Percentiles rank a stretch among this genome's conserved stretches.
Evolutionary conservation across 2,113 vertebrate genomes (phyloP).

Genomic region (Calidris pygmaea): DNA sequence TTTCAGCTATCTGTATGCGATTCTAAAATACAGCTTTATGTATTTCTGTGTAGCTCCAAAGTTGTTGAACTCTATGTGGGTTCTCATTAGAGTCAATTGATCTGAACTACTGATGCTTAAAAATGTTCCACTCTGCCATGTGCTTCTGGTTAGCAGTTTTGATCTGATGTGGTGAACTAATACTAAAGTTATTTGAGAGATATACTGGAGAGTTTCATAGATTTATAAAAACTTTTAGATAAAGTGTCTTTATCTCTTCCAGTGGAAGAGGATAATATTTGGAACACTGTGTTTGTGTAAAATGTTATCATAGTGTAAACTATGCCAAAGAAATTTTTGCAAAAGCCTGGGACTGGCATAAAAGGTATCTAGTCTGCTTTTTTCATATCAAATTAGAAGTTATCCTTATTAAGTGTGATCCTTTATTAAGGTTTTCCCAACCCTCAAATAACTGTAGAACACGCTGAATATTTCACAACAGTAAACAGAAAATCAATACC

Average conservation of each 20-base stretch:
- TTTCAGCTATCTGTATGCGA: neutral
- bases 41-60: neutral
- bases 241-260: neutral
- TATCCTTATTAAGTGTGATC: neutral
- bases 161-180: neutral
- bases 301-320: neutral
- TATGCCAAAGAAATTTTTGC: neutral
- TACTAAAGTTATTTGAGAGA: neutral
- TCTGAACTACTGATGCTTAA: neutral
- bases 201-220: neutral
- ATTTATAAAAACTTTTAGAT: neutral
- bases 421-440: neutral
- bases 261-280: neutral
- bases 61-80: fast-evolving
- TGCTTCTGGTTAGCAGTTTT: neutral
- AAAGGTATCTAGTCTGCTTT: neutral
- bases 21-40: neutral
- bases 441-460: neutral
- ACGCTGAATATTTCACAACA: neutral
- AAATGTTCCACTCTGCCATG: neutral
- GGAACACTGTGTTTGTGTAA: neutral
- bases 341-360: neutral
- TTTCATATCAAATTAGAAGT: neutral
- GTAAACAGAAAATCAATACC: neutral
- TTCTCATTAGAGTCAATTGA: neutral